Evolutionary conservation across 1,140 invertebrate species (phyloP).

Genomic region (Pollicipes pollicipes): DNA sequence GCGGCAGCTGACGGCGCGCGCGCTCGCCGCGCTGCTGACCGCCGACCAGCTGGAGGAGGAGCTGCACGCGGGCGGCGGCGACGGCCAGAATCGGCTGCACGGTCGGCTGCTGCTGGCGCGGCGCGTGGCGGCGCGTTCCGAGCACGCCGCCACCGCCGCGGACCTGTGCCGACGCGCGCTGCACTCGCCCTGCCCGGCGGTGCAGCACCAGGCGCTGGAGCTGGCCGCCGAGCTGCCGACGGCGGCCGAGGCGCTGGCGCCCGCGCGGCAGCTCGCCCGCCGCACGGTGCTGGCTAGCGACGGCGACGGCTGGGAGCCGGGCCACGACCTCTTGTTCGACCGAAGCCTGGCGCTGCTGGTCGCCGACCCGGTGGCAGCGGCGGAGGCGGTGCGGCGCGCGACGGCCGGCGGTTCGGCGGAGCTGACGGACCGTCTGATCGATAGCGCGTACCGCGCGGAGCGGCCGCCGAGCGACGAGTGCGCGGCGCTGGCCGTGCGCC

Average conservation of each 20-base stretch:
- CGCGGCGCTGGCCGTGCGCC: not conserved
- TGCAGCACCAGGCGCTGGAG: not conserved
- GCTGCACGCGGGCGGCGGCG: not conserved
- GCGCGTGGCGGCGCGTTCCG: not conserved
- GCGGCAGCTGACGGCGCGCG: not conserved
- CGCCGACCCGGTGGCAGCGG: not conserved
- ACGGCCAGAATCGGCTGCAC: not conserved
- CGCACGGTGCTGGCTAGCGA: not conserved
- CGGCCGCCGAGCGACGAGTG: not conserved
- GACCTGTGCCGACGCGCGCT: not conserved
- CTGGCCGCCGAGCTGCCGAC: not conserved
- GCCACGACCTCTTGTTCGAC: not conserved
- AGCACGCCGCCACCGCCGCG: not conserved
- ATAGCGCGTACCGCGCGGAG: not conserved
- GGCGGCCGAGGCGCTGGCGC: not conserved
- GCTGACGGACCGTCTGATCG: not conserved
- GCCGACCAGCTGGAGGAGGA: not conserved
- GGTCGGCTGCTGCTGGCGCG: not conserved
- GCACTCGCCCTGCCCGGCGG: too few relatives aligned
- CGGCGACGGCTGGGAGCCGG: not conserved
- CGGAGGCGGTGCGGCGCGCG: not conserved
- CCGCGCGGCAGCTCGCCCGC: not conserved
- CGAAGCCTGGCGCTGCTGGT: not conserved
- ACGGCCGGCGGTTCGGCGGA: not conserved
- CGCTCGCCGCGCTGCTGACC: not conserved